Evolutionary conservation across 1,140 invertebrate species (phyloP).

Genomic region (Stratiolaelaps scimitus): DNA sequence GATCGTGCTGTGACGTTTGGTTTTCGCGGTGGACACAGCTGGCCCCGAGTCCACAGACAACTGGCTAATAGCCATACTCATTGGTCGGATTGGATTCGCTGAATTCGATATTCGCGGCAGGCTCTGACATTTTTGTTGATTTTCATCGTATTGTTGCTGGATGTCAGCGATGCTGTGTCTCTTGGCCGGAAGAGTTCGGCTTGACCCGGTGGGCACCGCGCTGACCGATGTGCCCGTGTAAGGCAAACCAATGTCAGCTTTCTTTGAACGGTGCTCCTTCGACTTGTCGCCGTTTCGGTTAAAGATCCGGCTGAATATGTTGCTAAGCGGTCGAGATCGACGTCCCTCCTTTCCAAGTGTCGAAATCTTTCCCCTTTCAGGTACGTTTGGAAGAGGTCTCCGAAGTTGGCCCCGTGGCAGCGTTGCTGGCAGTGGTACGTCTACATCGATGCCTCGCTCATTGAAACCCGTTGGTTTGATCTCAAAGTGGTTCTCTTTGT

Average conservation of each 20-base stretch:
- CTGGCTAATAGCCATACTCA: no score
- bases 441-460: constrained; percentile 19
- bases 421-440: not conserved
- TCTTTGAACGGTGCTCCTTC: not conserved
- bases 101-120: no score
- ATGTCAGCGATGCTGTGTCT: constrained; percentile 17
- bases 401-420: not conserved
- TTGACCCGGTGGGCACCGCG: not conserved
- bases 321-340: not conserved
- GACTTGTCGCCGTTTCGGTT: not conserved
- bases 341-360: not conserved
- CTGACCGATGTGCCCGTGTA: not conserved
- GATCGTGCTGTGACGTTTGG: no score
- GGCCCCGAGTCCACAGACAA: no score
- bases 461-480: constrained; percentile 18
- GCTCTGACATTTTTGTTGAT: no score
- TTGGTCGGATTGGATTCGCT: no score
- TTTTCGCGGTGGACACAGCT: no score
- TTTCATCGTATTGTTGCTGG: no score
- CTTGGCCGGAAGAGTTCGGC: not conserved
- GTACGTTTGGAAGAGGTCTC: constrained; percentile 12
- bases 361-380: not conserved
- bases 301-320: not conserved
- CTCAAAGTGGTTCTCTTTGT: constrained; percentile 1
- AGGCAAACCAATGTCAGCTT: no score